A percentile compares a stretch with the other conserved stretches of the same genome.
phyloP scores from a whole-genome alignment of 64 coral and sea anemone genomes.

The Pocillopora verrucosa region DNA sequence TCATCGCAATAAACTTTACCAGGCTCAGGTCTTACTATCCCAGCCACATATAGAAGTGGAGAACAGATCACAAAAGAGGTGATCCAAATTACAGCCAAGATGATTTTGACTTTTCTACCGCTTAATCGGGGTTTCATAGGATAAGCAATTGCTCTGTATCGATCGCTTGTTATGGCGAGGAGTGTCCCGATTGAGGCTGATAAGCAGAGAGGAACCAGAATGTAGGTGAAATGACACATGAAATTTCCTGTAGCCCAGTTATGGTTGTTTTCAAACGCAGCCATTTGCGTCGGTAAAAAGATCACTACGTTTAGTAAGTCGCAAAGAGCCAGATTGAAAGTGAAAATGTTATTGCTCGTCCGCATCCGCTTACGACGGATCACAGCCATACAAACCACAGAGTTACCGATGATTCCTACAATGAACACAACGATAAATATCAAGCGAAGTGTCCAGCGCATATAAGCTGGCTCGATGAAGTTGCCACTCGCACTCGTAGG shows the following conservation, averaged over 20 bases:
- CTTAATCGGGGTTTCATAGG: slow-evolving; percentile 76
- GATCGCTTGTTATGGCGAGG: slow-evolving; percentile 79
- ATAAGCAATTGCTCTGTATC: slow-evolving; percentile 78
- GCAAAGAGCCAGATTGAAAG: slow-evolving; percentile 82
- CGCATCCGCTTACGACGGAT: slow-evolving; percentile 74
- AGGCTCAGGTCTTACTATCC: slow-evolving; percentile 12
- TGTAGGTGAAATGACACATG: slow-evolving; percentile 80
- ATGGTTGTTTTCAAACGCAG: slow-evolving; percentile 91
- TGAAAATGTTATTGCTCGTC: slow-evolving; percentile 87
- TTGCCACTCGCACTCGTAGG: slow-evolving; percentile 20
- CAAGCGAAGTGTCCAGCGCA: slow-evolving; percentile 75
- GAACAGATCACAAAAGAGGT: slow-evolving; percentile 51
- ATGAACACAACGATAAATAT: slow-evolving; percentile 75
- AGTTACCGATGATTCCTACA: slow-evolving; percentile 72
- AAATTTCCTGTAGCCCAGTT: slow-evolving; percentile 92
- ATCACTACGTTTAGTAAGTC: slow-evolving; percentile 82
- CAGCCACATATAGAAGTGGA: slow-evolving; percentile 79
- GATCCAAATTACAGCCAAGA: slow-evolving; percentile 73
- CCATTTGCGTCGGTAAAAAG: slow-evolving; percentile 89
- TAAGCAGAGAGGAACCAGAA: slow-evolving; percentile 78
- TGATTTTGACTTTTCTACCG: slow-evolving; percentile 40
- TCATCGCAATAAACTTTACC: slow-evolving; percentile 78
- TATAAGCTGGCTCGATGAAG: slow-evolving; percentile 60
- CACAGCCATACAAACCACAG: slow-evolving; percentile 75
- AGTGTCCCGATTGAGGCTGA: slow-evolving; percentile 77